phyloP scores from a whole-genome alignment of 2,113 vertebrate genomes.

The Sebastes schlegelii region DNA sequence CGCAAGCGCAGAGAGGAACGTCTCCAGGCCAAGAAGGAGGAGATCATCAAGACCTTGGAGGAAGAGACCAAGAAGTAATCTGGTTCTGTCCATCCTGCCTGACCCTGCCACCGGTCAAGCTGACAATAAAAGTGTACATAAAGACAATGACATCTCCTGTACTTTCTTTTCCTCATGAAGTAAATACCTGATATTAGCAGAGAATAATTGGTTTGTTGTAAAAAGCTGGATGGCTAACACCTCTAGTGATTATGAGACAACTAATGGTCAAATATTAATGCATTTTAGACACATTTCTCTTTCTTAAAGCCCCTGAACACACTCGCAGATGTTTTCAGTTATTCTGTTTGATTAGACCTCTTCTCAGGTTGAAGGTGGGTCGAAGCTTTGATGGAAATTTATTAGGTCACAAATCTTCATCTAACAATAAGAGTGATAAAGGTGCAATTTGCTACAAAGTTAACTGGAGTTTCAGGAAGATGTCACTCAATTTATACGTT shows the following conservation, averaged over 20 bases:
- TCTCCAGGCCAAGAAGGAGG: slow-evolving; percentile 97
- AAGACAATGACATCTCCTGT: slow-evolving; percentile 56
- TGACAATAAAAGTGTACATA: slow-evolving; percentile 82
- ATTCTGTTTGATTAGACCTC: no score
- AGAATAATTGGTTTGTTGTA: neutral
- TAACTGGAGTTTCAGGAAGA: no score
- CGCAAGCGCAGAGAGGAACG: slow-evolving; percentile 96
- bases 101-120: slow-evolving; percentile 49
- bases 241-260: neutral
- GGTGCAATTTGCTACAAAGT: no score
- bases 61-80: slow-evolving; percentile 95
- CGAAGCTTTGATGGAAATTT: no score
- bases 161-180: neutral
- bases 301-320: no score
- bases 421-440: no score
- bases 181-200: neutral
- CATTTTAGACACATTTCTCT: neutral
- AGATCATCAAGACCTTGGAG: slow-evolving; percentile 96
- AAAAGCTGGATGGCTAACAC: neutral
- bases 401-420: no score
- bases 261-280: no score
- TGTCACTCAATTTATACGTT: no score
- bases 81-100: slow-evolving; percentile 35
- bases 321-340: no score
- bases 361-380: no score